phyloP scores from a whole-genome alignment of 2,797 vertebrate species.

The Mormyrops attenuatus region DNA sequence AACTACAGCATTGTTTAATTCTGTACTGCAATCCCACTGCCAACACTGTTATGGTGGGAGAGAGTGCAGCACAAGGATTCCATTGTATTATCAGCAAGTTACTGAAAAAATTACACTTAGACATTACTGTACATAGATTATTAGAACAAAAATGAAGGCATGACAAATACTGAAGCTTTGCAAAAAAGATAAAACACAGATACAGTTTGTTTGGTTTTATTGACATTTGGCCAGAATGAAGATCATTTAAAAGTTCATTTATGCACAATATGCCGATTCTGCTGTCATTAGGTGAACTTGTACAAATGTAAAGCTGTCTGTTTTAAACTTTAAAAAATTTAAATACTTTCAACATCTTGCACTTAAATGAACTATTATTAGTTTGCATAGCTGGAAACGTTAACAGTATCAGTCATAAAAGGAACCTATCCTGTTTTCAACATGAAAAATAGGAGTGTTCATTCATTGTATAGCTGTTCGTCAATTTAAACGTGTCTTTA shows the following conservation, averaged over 20 bases:
- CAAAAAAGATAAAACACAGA: not conserved
- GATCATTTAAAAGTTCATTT: not conserved
- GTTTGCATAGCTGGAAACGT: not conserved
- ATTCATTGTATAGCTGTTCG: not conserved
- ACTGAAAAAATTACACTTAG: not conserved
- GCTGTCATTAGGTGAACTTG: not conserved
- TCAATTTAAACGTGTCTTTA: conserved; percentile 8
- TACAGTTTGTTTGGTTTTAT: not conserved
- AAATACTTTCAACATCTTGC: not conserved
- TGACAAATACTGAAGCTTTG: not conserved
- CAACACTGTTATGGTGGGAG: not conserved
- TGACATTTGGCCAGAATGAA: not conserved
- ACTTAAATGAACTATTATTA: not conserved
- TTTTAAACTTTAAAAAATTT: not conserved
- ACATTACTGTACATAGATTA: not conserved
- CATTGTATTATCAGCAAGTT: not conserved
- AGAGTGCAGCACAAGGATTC: not conserved
- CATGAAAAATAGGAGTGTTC: not conserved
- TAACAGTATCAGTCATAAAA: not conserved
- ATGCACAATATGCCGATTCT: not conserved
- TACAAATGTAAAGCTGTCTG: not conserved
- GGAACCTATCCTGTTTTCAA: conserved; percentile 7
- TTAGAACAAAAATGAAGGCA: not conserved
- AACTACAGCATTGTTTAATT: not conserved
- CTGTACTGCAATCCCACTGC: not conserved